Conservation (phyloP, 2,888 invertebrate species). For the Steinernema carpocapsae region DNA sequence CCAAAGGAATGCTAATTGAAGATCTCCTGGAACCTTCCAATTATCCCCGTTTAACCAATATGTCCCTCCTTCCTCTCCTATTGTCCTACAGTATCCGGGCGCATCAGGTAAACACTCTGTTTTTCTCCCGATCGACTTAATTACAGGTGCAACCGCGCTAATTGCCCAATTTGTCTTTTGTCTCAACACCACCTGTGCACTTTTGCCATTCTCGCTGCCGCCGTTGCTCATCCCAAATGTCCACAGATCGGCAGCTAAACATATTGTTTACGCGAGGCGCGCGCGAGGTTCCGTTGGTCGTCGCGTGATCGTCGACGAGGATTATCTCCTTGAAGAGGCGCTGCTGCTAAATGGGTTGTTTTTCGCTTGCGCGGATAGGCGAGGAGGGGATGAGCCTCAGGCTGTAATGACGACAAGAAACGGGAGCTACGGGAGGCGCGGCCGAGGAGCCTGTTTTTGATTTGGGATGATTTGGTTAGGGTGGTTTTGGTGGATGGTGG, state of each 20-base stretch:
- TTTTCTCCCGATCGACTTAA: slow-evolving; percentile 6
- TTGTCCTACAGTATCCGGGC: no score
- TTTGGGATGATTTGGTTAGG: no score
- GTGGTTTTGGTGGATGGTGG: no score
- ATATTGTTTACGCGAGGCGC: slow-evolving; percentile 22
- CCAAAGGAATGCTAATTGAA: no score
- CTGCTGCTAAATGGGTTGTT: slow-evolving; percentile 21
- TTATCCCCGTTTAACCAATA: no score
- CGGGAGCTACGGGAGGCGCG: neutral
- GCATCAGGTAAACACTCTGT: slow-evolving; percentile 21
- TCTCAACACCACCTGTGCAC: slow-evolving; percentile 28
- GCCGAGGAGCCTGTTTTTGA: neutral
- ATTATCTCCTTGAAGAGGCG: slow-evolving; percentile 27
- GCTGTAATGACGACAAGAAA: slow-evolving; percentile 11
- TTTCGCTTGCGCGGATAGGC: neutral
- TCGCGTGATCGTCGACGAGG: slow-evolving; percentile 9
- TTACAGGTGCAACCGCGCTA: slow-evolving; percentile 4
- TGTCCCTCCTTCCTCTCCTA: no score
- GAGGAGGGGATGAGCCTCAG: neutral
- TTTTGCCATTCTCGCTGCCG: neutral
- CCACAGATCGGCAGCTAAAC: neutral
- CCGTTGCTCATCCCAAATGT: neutral
- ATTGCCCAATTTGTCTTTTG: slow-evolving; percentile 32
- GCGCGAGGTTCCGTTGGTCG: neutral
- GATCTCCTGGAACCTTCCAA: no score